These are phyloP conservation scores for Porites lobata DNA, from an alignment of 92 coral and sea anemone genomes.

Conservation along the genomic window DNA sequence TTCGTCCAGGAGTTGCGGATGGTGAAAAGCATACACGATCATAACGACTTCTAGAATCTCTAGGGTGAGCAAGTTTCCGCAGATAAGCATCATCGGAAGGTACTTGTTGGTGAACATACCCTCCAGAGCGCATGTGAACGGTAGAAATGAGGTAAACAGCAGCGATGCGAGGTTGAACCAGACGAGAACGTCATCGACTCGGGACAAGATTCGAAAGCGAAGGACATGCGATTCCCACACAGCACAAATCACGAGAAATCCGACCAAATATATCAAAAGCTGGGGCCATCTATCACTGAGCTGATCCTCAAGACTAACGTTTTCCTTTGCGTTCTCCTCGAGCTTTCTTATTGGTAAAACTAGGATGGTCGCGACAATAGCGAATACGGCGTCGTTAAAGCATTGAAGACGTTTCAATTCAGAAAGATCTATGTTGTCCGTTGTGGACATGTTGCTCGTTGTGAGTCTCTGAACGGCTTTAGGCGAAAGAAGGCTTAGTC, in stretches of 20 bases:
- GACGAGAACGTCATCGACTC: slow-evolving; percentile 91
- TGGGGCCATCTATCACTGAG: slow-evolving; percentile 80
- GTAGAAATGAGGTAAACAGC: slow-evolving; percentile 92
- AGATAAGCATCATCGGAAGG: slow-evolving; percentile 84
- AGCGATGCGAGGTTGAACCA: slow-evolving; percentile 93
- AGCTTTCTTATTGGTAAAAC: slow-evolving; percentile 91
- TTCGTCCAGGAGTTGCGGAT: slow-evolving; percentile 75
- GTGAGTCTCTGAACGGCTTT: background rate
- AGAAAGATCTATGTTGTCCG: slow-evolving; percentile 77
- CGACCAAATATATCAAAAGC: slow-evolving; percentile 83
- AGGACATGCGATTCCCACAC: slow-evolving; percentile 97
- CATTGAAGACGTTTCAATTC: slow-evolving; percentile 92
- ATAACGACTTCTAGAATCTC: slow-evolving; percentile 87
- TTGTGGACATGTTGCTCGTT: slow-evolving; percentile 42
- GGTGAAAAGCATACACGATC: slow-evolving; percentile 84
- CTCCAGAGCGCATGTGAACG: slow-evolving; percentile 89
- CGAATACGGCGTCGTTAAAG: slow-evolving; percentile 95
- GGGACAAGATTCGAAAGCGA: slow-evolving; percentile 91
- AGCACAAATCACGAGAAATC: slow-evolving; percentile 92
- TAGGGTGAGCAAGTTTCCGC: slow-evolving; percentile 80
- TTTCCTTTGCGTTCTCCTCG: slow-evolving; percentile 47
- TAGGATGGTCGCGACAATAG: slow-evolving; percentile 96
- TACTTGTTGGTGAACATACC: slow-evolving; percentile 79
- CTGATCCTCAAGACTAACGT: slow-evolving; percentile 67
- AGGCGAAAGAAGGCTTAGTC: background rate